Evolutionary conservation across 2,113 vertebrate species (phyloP), one percentile per base, ranked within the genome.

Genomic region (Tursiops truncatus): DNA sequence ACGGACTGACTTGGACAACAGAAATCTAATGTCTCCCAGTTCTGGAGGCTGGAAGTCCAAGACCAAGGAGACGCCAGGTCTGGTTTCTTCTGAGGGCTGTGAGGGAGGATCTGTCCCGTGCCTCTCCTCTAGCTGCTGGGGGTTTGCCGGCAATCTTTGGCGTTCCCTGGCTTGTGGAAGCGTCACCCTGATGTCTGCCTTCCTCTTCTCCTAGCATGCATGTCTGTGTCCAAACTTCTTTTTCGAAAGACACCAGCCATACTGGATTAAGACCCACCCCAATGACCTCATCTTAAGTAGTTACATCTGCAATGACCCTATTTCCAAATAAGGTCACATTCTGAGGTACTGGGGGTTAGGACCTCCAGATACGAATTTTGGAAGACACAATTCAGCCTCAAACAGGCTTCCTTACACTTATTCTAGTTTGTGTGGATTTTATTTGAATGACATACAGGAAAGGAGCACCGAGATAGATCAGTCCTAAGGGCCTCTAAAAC

Each of bases 71-170:
- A n/a, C 50, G 8, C 65, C 56, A 10, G 56, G 53, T 33, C 11
- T 36, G 26, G 84, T 21, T n/a, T 63, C 76, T 80, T 13, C 76
- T 26, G n/a, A 13, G 76, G 0, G 2, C n/a, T 53, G 20, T 25
- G 76, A 53, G 76, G 93, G 18, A 89, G 41, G 13, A 2, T 50
- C 17, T 47, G 25, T 14, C n/a, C 50, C 13, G 0, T 4, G 83
- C 63, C 50, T n/a, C 21, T 15, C 73, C 8, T 15, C 11, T 23
- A 8, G 50, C 17, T 74, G 4, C 68, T 31, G 15, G 31, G 0
- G 3, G 53, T 47, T 28, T 47, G 92, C 33, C 7, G 9, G 50
- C 6, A 0, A 2, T 58, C 38, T 20, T 4, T 13, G 13, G 28
- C 0, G 0, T 47, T 33, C 58, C 26, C 38, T 33, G 65, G 44